Conservation (phyloP, 2,113 vertebrate genomes). For the Eulacestoma nigropectus region DNA sequence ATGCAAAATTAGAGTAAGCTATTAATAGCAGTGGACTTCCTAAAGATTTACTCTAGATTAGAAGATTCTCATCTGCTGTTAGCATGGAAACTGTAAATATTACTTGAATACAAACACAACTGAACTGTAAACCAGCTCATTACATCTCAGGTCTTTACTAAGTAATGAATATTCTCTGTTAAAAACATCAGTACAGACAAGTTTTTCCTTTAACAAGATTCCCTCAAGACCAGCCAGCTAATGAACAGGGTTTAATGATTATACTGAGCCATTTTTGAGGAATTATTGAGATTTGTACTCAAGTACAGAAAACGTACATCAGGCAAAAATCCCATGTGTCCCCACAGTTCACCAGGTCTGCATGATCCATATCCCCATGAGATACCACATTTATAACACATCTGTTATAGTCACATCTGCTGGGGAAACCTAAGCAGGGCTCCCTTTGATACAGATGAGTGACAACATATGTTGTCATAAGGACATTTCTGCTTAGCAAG, state of each 20-base stretch:
- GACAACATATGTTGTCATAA: neutral
- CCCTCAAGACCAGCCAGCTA: neutral
- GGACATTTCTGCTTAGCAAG: neutral
- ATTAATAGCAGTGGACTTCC: neutral
- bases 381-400: neutral
- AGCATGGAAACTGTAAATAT: neutral
- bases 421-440: neutral
- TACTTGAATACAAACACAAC: neutral
- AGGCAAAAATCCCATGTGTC: neutral
- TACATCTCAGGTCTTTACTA: neutral
- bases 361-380: neutral
- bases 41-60: neutral
- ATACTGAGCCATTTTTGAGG: neutral
- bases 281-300: neutral
- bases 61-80: neutral
- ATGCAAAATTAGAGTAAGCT: conserved; percentile 10
- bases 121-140: neutral
- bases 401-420: neutral
- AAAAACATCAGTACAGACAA: neutral
- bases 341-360: neutral
- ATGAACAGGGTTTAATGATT: neutral
- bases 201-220: neutral
- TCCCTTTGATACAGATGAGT: neutral
- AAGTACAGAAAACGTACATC: neutral
- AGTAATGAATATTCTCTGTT: neutral